Base-by-base conservation (phyloP, 2,888 invertebrate genomes). In the Eremobia ochroleuca region DNA sequence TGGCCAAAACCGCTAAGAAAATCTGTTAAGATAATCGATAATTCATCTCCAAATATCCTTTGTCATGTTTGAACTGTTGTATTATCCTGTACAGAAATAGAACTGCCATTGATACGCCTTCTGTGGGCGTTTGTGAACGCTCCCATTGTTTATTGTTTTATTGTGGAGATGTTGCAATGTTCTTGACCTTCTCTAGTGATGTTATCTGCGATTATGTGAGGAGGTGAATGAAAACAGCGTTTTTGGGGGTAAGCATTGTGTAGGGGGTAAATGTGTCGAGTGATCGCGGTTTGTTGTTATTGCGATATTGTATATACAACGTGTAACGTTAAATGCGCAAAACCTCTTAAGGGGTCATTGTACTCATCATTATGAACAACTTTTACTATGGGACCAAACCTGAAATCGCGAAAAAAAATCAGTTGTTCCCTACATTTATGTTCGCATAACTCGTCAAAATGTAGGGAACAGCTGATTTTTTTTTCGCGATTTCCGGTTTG, bases 81-180 rank as follows among this genome's bases (percentile, higher is more conserved):
- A 69, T 84, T 85, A 84, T 84, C 85, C 85, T 84, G 77, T 85
- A 66, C 73, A 61, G 59, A 81, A 84, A 84, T 81, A 84, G 81
- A 55, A 52, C 40, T 21, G 67, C 71, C 73, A 85, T 85, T 81
- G 77, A 85, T 77, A 74, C 72, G 40, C n/a, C 43, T 40, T 62
- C 59, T 40, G 62, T 84, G 59, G 77, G 81, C 75, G 83, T 75
- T 73, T 76, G 70, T 49, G 40, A 69, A 25, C 68, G 52, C 1
- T 28, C 9, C 73, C 11, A 77, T 81, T 84, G 81, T 85, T 83
- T 83, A 73, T 83, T 83, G 79, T 80, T 68, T 62, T 73, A 70
- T 43, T 46, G 62, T 58, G 37, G 71, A 46, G 52, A 31, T 73
- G 72, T 81, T 83, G 80, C 71, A 83, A 80, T 68, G 76, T 4